phyloP scores from a whole-genome alignment of 1,140 invertebrate genomes.

The Tetragnatha versicolor region DNA sequence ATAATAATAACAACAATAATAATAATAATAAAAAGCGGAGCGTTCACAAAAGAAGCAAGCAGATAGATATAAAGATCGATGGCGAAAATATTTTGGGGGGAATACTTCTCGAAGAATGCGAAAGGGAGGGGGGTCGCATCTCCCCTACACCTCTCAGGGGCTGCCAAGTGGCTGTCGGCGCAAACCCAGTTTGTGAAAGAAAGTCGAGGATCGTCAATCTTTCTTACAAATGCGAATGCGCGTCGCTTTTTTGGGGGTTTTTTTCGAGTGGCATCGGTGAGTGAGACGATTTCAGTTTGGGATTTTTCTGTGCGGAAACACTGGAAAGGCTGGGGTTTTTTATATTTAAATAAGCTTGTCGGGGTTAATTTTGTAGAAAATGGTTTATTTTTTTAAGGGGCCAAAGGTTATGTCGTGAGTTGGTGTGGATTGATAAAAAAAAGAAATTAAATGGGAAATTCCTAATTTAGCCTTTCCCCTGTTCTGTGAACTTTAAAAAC shows the following conservation, averaged over 20 bases:
- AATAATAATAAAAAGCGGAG: background rate
- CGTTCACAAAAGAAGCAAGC: background rate
- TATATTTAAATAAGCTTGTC: too few relatives aligned
- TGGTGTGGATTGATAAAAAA: too few relatives aligned
- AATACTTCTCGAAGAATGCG: constrained; percentile 1
- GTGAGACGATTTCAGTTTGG: too few relatives aligned
- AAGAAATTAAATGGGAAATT: too few relatives aligned
- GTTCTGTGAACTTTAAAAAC: too few relatives aligned
- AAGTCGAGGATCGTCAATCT: constrained; percentile 10
- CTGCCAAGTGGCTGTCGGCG: constrained; percentile 2
- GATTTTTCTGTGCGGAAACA: too few relatives aligned
- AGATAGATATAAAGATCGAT: constrained; percentile 17
- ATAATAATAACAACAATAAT: background rate
- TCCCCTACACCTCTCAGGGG: background rate
- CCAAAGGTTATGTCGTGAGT: too few relatives aligned
- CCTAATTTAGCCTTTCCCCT: too few relatives aligned
- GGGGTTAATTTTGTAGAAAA: too few relatives aligned
- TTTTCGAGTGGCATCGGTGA: too few relatives aligned
- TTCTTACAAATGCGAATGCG: constrained; percentile 18
- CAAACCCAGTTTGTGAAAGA: constrained; percentile 15
- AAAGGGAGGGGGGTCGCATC: background rate
- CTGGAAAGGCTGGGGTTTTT: too few relatives aligned
- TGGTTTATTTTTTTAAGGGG: too few relatives aligned
- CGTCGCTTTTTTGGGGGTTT: background rate
- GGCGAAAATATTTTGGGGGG: constrained; percentile 16